Percentiles rank a stretch among this genome's conserved stretches.
Evolutionary conservation across 2,888 invertebrate species (phyloP).

Genomic region (Schrankia costaestrigalis): DNA sequence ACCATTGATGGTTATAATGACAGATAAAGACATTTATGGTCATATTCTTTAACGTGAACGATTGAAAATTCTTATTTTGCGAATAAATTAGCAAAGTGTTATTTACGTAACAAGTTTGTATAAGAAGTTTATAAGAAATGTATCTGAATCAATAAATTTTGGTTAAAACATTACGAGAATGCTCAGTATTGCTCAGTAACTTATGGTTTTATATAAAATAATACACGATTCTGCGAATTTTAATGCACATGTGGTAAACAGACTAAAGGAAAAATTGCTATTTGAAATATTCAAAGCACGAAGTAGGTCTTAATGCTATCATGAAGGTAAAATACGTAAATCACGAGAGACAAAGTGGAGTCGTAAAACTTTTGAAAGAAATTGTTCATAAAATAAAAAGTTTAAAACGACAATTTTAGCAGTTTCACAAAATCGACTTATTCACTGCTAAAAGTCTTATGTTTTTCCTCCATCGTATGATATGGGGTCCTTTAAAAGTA

Average conservation of each 20-base stretch:
- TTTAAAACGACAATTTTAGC: no score
- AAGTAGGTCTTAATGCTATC: conserved; percentile 8
- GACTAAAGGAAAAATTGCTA: conserved; percentile 14
- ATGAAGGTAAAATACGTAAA: conserved; percentile 13
- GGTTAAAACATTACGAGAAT: no score
- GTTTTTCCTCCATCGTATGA: no score
- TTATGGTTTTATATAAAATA: no score
- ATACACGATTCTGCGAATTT: conserved; percentile 6
- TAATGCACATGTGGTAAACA: conserved; percentile 8
- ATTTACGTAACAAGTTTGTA: conserved; percentile 10
- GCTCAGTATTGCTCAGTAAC: no score
- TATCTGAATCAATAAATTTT: no score
- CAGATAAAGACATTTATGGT: conserved; percentile 22
- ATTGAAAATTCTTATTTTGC: conserved; percentile 10
- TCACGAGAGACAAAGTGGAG: conserved; percentile 9
- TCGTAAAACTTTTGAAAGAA: not conserved
- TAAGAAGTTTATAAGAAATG: no score
- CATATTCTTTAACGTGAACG: conserved; percentile 20
- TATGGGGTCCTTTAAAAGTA: no score
- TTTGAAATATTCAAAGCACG: conserved; percentile 16
- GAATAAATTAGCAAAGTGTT: conserved; percentile 5
- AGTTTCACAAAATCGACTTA: no score
- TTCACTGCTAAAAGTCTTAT: no score
- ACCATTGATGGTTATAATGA: no score
- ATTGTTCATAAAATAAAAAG: not conserved